Evolutionary conservation across 2,113 vertebrate genomes (phyloP).

Genomic region (Indri indri): DNA sequence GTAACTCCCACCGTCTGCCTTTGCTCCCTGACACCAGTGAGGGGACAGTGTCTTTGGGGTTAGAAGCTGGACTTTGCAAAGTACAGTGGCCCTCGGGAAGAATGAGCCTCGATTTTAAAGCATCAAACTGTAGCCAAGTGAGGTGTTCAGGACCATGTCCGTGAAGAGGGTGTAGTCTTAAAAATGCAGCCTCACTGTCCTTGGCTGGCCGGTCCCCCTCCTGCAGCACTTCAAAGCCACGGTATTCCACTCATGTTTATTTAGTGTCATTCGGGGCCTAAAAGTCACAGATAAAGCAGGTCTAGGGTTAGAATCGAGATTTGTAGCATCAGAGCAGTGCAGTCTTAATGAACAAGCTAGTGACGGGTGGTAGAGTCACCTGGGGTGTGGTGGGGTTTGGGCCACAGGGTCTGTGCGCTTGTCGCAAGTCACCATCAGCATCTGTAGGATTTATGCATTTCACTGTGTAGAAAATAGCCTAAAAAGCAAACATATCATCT

Average conservation of each 20-base stretch:
- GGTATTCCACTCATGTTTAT: background rate
- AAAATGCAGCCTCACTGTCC: no score
- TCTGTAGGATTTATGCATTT: background rate
- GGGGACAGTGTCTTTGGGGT: background rate
- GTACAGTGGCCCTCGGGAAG: background rate
- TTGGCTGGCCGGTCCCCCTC: background rate
- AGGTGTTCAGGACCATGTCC: background rate
- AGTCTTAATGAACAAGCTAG: background rate
- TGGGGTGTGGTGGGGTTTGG: background rate
- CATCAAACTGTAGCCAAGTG: background rate
- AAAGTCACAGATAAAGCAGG: background rate
- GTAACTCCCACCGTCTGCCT: background rate
- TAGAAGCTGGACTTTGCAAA: background rate
- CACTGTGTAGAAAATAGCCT: background rate
- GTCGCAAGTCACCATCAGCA: background rate
- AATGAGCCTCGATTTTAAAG: no score
- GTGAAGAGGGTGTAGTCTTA: background rate
- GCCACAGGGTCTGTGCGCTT: accelerated
- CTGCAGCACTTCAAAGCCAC: background rate
- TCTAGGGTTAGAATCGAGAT: background rate
- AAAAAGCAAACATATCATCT: background rate
- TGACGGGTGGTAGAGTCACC: background rate
- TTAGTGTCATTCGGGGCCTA: background rate
- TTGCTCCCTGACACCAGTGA: background rate
- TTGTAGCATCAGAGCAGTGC: background rate